Base-by-base conservation (phyloP, 2,113 vertebrate species). In the Marcusenius ussheri region DNA sequence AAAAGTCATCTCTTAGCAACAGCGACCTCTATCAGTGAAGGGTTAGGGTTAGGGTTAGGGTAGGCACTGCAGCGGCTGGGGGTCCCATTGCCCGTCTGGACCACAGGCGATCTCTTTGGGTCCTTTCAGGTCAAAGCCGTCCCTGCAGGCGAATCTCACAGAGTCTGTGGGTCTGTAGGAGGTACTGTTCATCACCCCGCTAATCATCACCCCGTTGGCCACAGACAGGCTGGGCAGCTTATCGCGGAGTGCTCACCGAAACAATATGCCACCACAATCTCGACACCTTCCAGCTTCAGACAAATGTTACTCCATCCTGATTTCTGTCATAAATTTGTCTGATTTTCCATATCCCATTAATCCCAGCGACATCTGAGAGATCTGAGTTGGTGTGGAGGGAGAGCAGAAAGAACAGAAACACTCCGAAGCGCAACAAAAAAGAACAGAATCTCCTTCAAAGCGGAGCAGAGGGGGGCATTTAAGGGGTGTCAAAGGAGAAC, bases 51-150 rank as follows among this genome's bases (percentile, higher is more conserved):
- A n/a, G n/a, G n/a, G n/a, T n/a, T 0, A 49, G 2, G 86, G 87
- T 83, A 89, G 88, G 87, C 95, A 95, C 0, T 0, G 88, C 6
- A 94, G 95, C 8, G 66, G 92, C 10, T 11, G 7, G 42, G 94
- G 91, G 42, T 92, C 84, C 95, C 95, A 95, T 53, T 83, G 90
- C 10, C 94, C 93, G 0, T 13, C 47, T 0, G 92, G 5, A 3
- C 90, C 93, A 88, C 95, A 95, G 0, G 70, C 93, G 91, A 93
- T 66, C 51, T 83, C 47, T 87, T 53, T 77, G 24, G 91, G 74
- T 66, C 94, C 95, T 0, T 88, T 77, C 83, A 94, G 85, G 83
- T 90, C 88, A 92, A 94, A 94, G 42, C 93, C 93, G 13, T 9
- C 47, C 3, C 5, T 83, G 88, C 95, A 95, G 85, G 24, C 85